Evolutionary conservation across 2,888 invertebrate species (phyloP), one percentile per base, ranked within the genome.

Genomic region (Onchidella celtica): DNA sequence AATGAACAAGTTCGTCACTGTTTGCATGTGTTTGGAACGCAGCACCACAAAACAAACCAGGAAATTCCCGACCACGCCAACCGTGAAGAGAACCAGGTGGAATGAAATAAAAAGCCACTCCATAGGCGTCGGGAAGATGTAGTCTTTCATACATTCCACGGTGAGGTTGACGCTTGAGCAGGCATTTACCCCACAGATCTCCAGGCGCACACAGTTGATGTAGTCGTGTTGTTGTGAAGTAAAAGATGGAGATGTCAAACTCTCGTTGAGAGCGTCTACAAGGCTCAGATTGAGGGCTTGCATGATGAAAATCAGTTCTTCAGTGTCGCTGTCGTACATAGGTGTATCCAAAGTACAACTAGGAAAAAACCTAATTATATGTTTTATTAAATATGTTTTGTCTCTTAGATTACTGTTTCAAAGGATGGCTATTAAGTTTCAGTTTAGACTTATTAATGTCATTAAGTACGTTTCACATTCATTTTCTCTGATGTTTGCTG

Each of bases 1-100:
- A 91, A 98, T 97, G 93, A 98, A 98, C 92, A 97, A 97, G 93
- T 98, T 98, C 81, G 98, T 98, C 57, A 98, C 97, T 0, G 97
- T 97, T 83, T 97, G 95, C 98, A 98, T 98, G 1, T 96, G 95
- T 87, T 96, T 96, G 90, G 97, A 97, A 79, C 97, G 95, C 90
- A 97, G 96, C 38, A 98, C 97, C 0, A 97, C 98, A 78, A 96
- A 95, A 89, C 97, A 97, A 55, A 98, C 98, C 70, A 98, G 94
- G 0, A 96, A 96, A 91, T 98, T 98, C 0, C 98, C 98, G 38
- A 97, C 94, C 57, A 97, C 94, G 0, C 97, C 98, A 79, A 97
- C 95, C 17, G 96, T 92, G 90, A 98, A 97, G 0, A 97, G 96
- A 36, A 97, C 92, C 0, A 95, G 94, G 91, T 97, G 97, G 38